These are phyloP conservation scores for Macroteleia sp. DNA, from an alignment of 2,888 invertebrate species.

Conservation along the genomic window DNA sequence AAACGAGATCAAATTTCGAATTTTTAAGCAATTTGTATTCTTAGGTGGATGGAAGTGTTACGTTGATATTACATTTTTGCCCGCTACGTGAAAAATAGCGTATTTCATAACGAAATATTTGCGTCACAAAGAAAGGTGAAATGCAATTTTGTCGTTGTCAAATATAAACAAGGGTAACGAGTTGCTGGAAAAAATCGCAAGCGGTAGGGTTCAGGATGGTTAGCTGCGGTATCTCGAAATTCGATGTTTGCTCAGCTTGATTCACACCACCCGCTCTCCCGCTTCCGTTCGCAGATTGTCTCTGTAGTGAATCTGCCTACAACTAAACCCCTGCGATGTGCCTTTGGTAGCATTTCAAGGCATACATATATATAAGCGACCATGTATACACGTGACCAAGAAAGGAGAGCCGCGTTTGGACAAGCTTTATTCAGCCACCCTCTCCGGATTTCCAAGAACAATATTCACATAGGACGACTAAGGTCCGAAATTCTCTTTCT, in stretches of 20 bases:
- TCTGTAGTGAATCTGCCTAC: conserved; percentile 67
- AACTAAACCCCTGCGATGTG: conserved; percentile 57
- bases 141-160: conserved; percentile 42
- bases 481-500: conserved; percentile 69
- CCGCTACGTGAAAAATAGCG: too few relatives aligned
- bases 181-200: conserved; percentile 48
- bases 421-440: conserved; percentile 67
- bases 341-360: conserved; percentile 51
- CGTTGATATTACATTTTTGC: neutral
- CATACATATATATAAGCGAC: conserved; percentile 54
- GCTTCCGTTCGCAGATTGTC: conserved; percentile 41
- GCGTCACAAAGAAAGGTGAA: too few relatives aligned
- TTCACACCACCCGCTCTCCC: conserved; percentile 76
- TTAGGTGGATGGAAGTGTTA: neutral
- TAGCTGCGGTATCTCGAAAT: conserved; percentile 80
- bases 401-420: conserved; percentile 61
- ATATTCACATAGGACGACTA: conserved; percentile 74
- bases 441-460: conserved; percentile 76
- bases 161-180: conserved; percentile 55
- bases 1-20: neutral
- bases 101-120: too few relatives aligned
- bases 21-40: conserved; percentile 4
- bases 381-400: conserved; percentile 56
- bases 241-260: conserved; percentile 84
- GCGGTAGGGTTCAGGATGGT: conserved; percentile 40